These are phyloP conservation scores for Campylorhamphus procurvoides DNA, from an alignment of 2,113 vertebrate genomes.

Conservation along the genomic window DNA sequence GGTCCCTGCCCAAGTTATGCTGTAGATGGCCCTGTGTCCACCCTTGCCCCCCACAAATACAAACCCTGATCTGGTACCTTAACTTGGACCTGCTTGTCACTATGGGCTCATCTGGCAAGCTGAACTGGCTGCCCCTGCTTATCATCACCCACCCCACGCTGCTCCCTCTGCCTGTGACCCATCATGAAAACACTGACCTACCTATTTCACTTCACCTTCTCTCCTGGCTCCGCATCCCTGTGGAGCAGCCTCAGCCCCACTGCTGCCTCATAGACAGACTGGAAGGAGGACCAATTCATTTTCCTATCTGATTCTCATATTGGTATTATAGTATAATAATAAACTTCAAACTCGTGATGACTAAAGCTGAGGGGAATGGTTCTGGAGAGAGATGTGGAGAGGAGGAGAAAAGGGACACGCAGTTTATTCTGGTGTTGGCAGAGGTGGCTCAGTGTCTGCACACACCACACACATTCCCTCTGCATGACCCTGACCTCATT, in stretches of 20 bases:
- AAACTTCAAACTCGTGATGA: background rate
- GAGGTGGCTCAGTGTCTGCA: fast-evolving
- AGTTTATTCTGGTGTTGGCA: background rate
- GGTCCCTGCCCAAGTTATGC: background rate
- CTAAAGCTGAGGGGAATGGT: background rate
- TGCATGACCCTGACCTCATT: background rate
- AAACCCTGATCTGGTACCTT: background rate
- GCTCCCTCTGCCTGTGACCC: background rate
- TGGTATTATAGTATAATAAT: background rate
- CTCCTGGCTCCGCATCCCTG: fast-evolving
- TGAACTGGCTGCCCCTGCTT: background rate
- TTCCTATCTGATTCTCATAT: background rate
- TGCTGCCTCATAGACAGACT: background rate
- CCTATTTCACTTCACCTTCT: background rate
- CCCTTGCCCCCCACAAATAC: background rate
- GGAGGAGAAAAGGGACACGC: background rate
- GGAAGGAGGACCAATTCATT: background rate
- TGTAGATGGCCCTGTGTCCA: background rate
- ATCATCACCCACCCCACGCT: fast-evolving
- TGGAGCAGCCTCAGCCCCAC: background rate
- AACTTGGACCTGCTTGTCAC: background rate
- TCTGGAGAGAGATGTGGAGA: background rate
- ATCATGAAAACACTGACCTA: fast-evolving
- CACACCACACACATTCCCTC: background rate
- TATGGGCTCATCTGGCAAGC: fast-evolving